Percentiles rank a stretch among this genome's conserved stretches.
phyloP scores from a whole-genome alignment of 2,113 vertebrate genomes.

The Peromyscus leucopus region DNA sequence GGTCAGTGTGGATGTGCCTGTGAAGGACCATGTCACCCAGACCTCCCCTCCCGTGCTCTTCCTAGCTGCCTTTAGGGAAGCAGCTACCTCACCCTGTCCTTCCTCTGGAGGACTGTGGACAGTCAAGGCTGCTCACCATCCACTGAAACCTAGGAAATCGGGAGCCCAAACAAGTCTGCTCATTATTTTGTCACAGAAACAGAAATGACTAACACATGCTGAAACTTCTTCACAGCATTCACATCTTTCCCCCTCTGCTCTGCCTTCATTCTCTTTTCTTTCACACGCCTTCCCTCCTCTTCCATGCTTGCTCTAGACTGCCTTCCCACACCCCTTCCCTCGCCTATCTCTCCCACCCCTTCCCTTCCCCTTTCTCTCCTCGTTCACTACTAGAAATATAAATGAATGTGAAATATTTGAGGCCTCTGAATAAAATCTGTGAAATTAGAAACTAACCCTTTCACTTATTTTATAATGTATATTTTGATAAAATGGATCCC shows the following conservation, averaged over 20 bases:
- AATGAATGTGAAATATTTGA: background rate
- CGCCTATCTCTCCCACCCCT: background rate
- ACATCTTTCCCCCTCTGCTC: background rate
- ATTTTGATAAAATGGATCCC: background rate
- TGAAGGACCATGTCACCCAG: background rate
- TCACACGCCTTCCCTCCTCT: background rate
- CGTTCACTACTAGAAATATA: conserved; percentile 10
- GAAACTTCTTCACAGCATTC: background rate
- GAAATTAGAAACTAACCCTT: background rate
- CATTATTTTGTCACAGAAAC: background rate
- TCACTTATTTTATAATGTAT: background rate
- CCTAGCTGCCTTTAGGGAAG: background rate
- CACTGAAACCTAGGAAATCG: background rate
- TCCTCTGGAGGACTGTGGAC: background rate
- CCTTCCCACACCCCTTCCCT: background rate
- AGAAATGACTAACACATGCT: background rate
- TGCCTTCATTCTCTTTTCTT: no score
- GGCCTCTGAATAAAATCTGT: background rate
- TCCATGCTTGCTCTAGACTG: no score
- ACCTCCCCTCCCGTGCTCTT: background rate
- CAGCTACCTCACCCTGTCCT: background rate
- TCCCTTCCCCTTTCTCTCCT: no score
- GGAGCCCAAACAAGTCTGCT: background rate
- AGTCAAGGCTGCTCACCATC: background rate
- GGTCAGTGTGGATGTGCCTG: background rate